Base-by-base conservation (phyloP, 2,888 invertebrate genomes). In the Dinocampus coccinellae region DNA sequence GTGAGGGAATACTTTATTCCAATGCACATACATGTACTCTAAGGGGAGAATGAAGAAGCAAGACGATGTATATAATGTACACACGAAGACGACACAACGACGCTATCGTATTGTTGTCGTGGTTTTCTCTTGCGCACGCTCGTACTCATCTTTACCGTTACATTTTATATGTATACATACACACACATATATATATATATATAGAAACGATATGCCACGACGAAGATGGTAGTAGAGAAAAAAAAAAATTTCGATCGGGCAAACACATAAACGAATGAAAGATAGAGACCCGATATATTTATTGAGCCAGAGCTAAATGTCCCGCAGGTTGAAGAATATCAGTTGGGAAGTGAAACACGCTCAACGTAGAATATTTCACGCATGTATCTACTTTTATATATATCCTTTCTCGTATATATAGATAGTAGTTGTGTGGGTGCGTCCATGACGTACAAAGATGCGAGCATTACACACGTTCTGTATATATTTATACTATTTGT, bases 91-190 rank as follows among this genome's bases (percentile, higher is more conserved):
- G 66, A 66, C 33, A 52, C 67, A 36, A 39, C 67, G 47, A 58
- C 22, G 64, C 55, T 53, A 62, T 70, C 42, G 76, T 75, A 76
- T 76, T 75, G 75, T 76, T 75, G 62, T 66, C 61, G 65, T 34
- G 33, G 26, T 57, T 62, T 67, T 24, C 60, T 47, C 52, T 53
- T 58, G 33, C 39, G n/a, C n/a, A 39, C n/a, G n/a, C 1, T 1
- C 39, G 39, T 7, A 33, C 16, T 34, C 39, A 36, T 10, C 10
- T 72, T 36, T 72, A 71, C 72, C 72, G 73, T 70, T 72, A 70
- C 53, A 42, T 60, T 26, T 62, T 47, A 20, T n/a, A n/a, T n/a
- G n/a, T n/a, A n/a, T n/a, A n/a, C n/a, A n/a, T n/a, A n/a, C n/a
- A n/a, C n/a, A n/a, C n/a, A n/a, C n/a, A n/a, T n/a, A n/a, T n/a